Evolutionary conservation across 2,888 invertebrate species (phyloP), one percentile per base, ranked within the genome.

Genomic region (Eupithecia insigniata): DNA sequence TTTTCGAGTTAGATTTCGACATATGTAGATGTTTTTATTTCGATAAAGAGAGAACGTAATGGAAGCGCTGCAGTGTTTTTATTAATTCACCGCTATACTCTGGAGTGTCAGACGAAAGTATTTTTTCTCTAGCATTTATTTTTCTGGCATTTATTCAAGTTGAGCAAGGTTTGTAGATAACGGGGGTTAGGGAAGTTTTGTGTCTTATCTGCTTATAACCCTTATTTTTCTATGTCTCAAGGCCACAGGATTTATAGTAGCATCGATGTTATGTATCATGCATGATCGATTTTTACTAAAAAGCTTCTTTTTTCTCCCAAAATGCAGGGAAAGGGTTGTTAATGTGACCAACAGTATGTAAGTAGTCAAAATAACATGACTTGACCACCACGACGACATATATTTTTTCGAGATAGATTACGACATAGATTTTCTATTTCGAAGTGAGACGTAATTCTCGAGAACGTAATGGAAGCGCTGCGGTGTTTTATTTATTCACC

Each of bases 171-270:
- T 22, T 8, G 2, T 58, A 16, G 28, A 28, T 26, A 55, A 16
- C 12, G 14, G 5, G n/a, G n/a, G n/a, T n/a, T n/a, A n/a, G n/a
- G n/a, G n/a, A n/a, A n/a, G 28, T 58, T 16, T 14, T n/a, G 6
- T 14, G 6, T 26, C 28, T 28, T 58, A 28, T 28, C 58, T 58
- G 58, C n/a, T n/a, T 58, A 14, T 5, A 58, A 28, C 26, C 58
- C 14, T 16, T 16, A 12, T 36, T 26, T 61, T 30, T 26, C 26
- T 16, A 30, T 30, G 28, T 7, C 28, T 26, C 8, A 60, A 43
- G 32, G 30, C 3, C 67, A 8, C 18, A 58, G 67, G 36, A 58
- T 60, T 43, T 43, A n/a, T n/a, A n/a, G n/a, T n/a, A n/a, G n/a
- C n/a, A n/a, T n/a, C n/a, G n/a, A n/a, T n/a, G n/a, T n/a, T n/a